These are phyloP conservation scores for Craniophora ligustri DNA, from an alignment of 2,888 invertebrate species.

Conservation along the genomic window DNA sequence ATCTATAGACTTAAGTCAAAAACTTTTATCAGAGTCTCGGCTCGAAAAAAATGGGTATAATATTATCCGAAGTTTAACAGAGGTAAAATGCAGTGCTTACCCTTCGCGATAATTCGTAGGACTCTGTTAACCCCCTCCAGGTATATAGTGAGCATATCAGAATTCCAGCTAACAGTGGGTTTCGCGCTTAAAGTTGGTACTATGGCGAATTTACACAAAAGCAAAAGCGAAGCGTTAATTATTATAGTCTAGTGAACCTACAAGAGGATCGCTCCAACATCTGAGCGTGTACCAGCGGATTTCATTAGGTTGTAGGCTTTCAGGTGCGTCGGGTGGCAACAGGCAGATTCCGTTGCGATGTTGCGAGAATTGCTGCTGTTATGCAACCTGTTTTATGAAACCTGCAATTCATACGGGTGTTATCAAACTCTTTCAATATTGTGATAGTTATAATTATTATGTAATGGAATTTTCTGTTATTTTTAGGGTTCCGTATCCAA, in stretches of 20 bases:
- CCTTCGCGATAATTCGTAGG: background rate
- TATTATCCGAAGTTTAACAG: too few species aligned
- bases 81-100: too few species aligned
- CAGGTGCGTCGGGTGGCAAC: conserved; percentile 29
- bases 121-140: background rate
- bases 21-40: too few species aligned
- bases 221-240: conserved; percentile 76
- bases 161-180: conserved; percentile 19
- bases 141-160: conserved; percentile 4
- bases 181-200: conserved; percentile 10
- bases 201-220: conserved; percentile 44
- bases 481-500: too few species aligned
- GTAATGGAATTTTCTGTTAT: too few species aligned
- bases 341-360: conserved; percentile 13
- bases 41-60: too few species aligned
- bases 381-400: conserved; percentile 17
- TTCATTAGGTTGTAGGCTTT: conserved; percentile 45
- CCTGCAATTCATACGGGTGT: conserved; percentile 21
- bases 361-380: conserved; percentile 17
- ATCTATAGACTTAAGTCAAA: too few species aligned
- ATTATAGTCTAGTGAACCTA: conserved; percentile 81
- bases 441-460: too few species aligned
- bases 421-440: conserved; percentile 1
- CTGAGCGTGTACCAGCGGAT: conserved; percentile 48
- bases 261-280: conserved; percentile 63